Percentiles rank a stretch among this genome's conserved stretches.
Conservation (phyloP, 2,888 invertebrate species). For the Agonopterix arenella region DNA sequence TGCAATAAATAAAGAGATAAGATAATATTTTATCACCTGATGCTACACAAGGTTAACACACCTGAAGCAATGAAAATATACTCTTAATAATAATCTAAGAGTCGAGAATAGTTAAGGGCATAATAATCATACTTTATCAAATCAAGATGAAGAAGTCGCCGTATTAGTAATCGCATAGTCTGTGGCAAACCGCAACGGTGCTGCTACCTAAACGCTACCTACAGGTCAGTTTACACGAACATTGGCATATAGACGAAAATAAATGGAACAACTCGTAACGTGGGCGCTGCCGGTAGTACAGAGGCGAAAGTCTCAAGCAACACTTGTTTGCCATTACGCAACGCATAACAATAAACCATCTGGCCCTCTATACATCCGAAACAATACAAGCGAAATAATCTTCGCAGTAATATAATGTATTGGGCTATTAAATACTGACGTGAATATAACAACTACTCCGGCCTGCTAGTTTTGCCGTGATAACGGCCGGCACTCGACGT, state of each 20-base stretch:
- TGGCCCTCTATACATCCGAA: constrained; percentile 14
- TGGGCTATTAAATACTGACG: constrained; percentile 39
- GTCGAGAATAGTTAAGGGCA: too few relatives aligned
- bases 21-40: too few relatives aligned
- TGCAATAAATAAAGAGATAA: too few relatives aligned
- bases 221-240: not conserved
- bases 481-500: constrained; percentile 56
- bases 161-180: not conserved
- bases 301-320: constrained; percentile 39
- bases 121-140: not conserved
- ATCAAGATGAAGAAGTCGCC: constrained; percentile 2
- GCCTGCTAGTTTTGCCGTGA: constrained; percentile 51
- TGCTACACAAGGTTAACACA: too few relatives aligned
- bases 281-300: constrained; percentile 45
- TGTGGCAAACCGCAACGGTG: not conserved
- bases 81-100: too few relatives aligned
- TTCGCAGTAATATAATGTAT: constrained; percentile 45
- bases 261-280: constrained; percentile 38
- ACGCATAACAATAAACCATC: constrained; percentile 34
- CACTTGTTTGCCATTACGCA: constrained; percentile 43
- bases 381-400: constrained; percentile 5
- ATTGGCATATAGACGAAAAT: constrained; percentile 38
- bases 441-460: constrained; percentile 30
- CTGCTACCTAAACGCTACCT: not conserved
- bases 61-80: too few relatives aligned